phyloP scores from a whole-genome alignment of 2,888 invertebrate genomes.

The Phengaris arion region DNA sequence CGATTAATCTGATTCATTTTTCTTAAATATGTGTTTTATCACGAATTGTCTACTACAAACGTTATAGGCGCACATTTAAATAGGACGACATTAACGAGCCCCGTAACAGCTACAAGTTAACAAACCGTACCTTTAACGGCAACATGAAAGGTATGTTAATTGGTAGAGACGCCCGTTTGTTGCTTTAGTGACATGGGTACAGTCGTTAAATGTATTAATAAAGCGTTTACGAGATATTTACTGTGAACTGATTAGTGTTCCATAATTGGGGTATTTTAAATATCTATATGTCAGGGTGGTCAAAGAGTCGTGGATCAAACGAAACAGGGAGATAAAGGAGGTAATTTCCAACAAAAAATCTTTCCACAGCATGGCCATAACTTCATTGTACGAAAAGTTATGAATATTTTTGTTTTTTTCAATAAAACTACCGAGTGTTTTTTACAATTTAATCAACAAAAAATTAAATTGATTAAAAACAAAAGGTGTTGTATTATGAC shows the following conservation, averaged over 20 bases:
- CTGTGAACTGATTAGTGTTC: not conserved
- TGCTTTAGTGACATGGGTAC: not conserved
- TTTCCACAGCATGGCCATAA: too few species aligned
- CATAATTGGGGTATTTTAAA: not conserved
- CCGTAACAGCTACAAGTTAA: not conserved
- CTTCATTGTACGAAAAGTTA: too few species aligned
- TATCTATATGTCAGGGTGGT: too few species aligned
- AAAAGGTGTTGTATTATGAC: too few species aligned
- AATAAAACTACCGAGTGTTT: too few species aligned
- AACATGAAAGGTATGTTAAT: conserved; percentile 6
- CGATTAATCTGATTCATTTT: not conserved
- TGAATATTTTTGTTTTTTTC: too few species aligned
- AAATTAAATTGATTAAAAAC: too few species aligned
- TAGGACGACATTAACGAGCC: not conserved
- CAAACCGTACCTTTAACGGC: conserved; percentile 2
- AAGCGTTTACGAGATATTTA: not conserved
- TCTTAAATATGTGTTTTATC: not conserved
- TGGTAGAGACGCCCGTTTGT: not conserved
- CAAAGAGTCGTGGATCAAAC: too few species aligned
- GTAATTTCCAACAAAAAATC: too few species aligned
- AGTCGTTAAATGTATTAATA: not conserved
- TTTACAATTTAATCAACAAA: too few species aligned
- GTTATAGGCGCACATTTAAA: not conserved
- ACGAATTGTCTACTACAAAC: not conserved
- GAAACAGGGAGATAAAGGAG: too few species aligned